These are phyloP conservation scores for Erebia epiphron DNA, from an alignment of 2,888 invertebrate genomes.

Conservation along the genomic window DNA sequence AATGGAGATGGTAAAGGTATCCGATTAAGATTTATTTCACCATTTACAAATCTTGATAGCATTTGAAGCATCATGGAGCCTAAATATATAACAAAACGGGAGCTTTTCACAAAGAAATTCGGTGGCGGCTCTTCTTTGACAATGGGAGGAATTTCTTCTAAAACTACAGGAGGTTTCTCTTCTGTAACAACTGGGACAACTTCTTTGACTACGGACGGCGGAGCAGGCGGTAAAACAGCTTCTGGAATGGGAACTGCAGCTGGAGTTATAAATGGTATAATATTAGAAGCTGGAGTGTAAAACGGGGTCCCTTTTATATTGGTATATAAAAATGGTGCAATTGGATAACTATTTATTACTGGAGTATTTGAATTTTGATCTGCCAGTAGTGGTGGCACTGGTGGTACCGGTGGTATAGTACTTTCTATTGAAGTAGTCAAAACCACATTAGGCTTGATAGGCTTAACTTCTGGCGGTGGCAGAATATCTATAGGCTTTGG, in stretches of 20 bases:
- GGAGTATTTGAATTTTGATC: slow-evolving; percentile 24
- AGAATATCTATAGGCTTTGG: slow-evolving; percentile 30
- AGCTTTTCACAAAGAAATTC: slow-evolving; percentile 50
- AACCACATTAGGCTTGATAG: slow-evolving; percentile 21
- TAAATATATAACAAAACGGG: slow-evolving; percentile 58
- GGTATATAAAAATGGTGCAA: slow-evolving; percentile 30
- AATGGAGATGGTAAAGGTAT: slow-evolving; percentile 48
- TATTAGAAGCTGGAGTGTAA: slow-evolving; percentile 15
- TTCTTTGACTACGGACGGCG: slow-evolving; percentile 9
- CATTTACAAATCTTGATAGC: slow-evolving; percentile 60
- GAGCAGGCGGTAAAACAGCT: slow-evolving; percentile 25
- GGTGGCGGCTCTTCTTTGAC: slow-evolving; percentile 39
- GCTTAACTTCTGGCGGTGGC: slow-evolving; percentile 22
- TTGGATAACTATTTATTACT: slow-evolving; percentile 17
- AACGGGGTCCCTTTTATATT: slow-evolving; percentile 31
- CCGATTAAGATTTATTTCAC: slow-evolving; percentile 59
- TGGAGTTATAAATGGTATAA: slow-evolving; percentile 18
- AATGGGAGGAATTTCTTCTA: slow-evolving; percentile 30
- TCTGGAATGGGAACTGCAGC: slow-evolving; percentile 28
- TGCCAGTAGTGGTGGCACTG: slow-evolving; percentile 16
- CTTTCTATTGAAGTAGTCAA: slow-evolving; percentile 27
- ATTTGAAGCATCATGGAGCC: slow-evolving; percentile 65
- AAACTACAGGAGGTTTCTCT: neutral
- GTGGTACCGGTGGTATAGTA: slow-evolving; percentile 31
- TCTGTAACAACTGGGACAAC: slow-evolving; percentile 14